A percentile compares a stretch with the other conserved stretches of the same genome.
Evolutionary conservation across 2,888 invertebrate genomes (phyloP).

Genomic region (Panorpa germanica): DNA sequence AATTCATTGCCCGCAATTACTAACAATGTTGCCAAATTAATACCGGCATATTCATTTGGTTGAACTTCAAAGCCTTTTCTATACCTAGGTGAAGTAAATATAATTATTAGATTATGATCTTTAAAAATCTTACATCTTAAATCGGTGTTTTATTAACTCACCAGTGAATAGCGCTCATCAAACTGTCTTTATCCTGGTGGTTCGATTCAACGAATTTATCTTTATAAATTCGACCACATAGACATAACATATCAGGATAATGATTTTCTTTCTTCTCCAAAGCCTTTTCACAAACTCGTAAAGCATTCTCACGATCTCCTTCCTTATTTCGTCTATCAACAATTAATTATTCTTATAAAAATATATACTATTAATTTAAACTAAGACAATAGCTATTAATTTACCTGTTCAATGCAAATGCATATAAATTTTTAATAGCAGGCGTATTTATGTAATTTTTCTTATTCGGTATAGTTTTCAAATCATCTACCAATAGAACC

Average conservation of each 20-base stretch:
- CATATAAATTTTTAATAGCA: constrained; percentile 83
- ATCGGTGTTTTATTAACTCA: constrained; percentile 15
- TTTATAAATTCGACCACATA: constrained; percentile 94
- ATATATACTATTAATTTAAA: constrained; percentile 5
- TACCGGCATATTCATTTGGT: constrained; percentile 97
- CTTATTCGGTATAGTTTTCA: constrained; percentile 75
- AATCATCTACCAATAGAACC: constrained; percentile 88
- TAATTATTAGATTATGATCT: not conserved
- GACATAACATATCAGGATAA: constrained; percentile 92
- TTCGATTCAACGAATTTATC: constrained; percentile 94
- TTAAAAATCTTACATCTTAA: not conserved
- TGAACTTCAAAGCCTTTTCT: constrained; percentile 94
- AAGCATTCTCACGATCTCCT: constrained; percentile 87
- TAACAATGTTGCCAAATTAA: constrained; percentile 90
- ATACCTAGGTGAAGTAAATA: constrained; percentile 31
- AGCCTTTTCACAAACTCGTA: constrained; percentile 80
- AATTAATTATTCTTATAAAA: constrained; percentile 4
- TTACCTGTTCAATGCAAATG: constrained; percentile 87
- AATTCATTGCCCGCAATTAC: constrained; percentile 95
- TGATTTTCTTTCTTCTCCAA: constrained; percentile 84
- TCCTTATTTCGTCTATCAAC: constrained; percentile 63
- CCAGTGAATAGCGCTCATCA: constrained; percentile 91
- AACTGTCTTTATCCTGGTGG: constrained; percentile 70
- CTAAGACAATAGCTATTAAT: not conserved
- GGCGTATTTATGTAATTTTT: constrained; percentile 77